Evolutionary conservation across 2,888 invertebrate genomes (phyloP).

Genomic region (Nymphalis urticae): DNA sequence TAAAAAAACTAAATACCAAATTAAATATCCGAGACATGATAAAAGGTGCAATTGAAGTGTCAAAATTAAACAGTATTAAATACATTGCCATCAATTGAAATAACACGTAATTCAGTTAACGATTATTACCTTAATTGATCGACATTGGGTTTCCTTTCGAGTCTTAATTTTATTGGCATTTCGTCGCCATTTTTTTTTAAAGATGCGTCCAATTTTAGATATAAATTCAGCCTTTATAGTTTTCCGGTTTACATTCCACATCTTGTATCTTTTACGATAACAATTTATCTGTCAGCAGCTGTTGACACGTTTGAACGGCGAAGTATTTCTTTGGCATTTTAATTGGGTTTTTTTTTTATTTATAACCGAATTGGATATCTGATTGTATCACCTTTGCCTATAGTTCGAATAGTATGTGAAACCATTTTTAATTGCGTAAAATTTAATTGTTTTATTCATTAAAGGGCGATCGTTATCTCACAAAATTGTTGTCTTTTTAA

Average conservation of each 20-base stretch:
- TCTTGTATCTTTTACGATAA: slow-evolving; percentile 11
- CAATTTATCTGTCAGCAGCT: slow-evolving; percentile 16
- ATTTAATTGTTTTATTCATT: no score
- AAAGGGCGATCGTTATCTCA: no score
- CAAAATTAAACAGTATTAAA: slow-evolving; percentile 8
- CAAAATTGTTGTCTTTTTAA: background rate
- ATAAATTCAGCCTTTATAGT: slow-evolving; percentile 4
- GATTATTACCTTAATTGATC: slow-evolving; percentile 39
- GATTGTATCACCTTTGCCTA: background rate
- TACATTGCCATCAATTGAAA: slow-evolving; percentile 23
- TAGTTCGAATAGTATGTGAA: no score
- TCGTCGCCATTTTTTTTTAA: slow-evolving; percentile 36
- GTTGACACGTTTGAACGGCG: slow-evolving; percentile 2
- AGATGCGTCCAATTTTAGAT: slow-evolving; percentile 25
- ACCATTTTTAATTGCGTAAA: no score
- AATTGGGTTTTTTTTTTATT: background rate
- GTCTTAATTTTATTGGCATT: slow-evolving; percentile 43
- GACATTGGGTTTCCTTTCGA: slow-evolving; percentile 40
- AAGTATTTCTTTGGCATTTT: background rate
- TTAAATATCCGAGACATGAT: background rate
- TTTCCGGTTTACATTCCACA: slow-evolving; percentile 15
- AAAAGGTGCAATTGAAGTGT: background rate
- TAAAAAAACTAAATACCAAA: background rate
- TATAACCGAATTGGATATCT: background rate
- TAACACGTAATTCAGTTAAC: slow-evolving; percentile 29